Evolutionary conservation across 2,888 invertebrate genomes (phyloP).

Genomic region (Chymomyza fuscimana): DNA sequence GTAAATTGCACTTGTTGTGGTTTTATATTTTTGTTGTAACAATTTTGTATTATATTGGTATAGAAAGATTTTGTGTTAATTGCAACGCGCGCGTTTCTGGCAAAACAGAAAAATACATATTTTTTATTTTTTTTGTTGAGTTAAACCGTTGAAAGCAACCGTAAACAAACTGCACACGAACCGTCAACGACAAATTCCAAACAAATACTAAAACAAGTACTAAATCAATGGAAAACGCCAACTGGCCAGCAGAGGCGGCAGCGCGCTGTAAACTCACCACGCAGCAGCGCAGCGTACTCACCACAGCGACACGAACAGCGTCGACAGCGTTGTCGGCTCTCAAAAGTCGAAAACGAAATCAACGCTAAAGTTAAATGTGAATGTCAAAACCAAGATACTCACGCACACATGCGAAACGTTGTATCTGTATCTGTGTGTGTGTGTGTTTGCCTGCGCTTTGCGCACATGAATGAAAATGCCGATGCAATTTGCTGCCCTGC

Average conservation of each 20-base stretch:
- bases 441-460: not conserved
- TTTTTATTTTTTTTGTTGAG: not conserved
- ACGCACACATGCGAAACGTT: not conserved
- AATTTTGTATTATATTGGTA: conserved; percentile 15
- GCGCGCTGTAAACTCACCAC: conserved; percentile 44
- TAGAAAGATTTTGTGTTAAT: conserved; percentile 16
- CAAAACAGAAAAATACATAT: conserved; percentile 3
- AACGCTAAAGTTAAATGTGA: conserved; percentile 66
- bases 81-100: conserved; percentile 19
- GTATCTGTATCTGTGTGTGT: conserved; percentile 3
- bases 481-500: conserved; percentile 64
- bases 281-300: conserved; percentile 40
- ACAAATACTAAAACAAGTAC: conserved; percentile 79
- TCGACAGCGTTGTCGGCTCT: not conserved
- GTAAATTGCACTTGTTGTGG: conserved; percentile 65
- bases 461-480: conserved; percentile 75
- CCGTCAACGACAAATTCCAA: conserved; percentile 78
- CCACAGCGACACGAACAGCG: conserved; percentile 1
- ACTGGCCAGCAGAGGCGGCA: conserved; percentile 34
- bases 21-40: conserved; percentile 20
- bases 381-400: not conserved
- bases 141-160: conserved; percentile 41
- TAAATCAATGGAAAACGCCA: conserved; percentile 59
- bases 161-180: conserved; percentile 50
- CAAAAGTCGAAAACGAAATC: conserved; percentile 61